Evolutionary conservation across 2,113 vertebrate species (phyloP).

Genomic region (Ascaphus truei): DNA sequence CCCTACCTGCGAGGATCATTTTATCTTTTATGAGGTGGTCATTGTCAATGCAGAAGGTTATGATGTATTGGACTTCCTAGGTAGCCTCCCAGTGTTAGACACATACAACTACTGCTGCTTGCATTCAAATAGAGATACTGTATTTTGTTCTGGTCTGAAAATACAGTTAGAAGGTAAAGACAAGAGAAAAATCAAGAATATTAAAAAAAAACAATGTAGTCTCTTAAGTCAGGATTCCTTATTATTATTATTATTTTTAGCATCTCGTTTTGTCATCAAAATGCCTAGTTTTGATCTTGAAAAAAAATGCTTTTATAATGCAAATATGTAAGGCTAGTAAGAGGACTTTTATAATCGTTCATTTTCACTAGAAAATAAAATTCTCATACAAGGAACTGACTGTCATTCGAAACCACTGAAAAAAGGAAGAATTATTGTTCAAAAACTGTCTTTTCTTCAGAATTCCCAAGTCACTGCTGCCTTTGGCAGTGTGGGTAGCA

Average conservation of each 20-base stretch:
- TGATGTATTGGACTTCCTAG: constrained; percentile 46
- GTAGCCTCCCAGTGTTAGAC: constrained; percentile 28
- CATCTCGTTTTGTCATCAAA: background rate
- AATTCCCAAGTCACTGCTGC: constrained; percentile 7
- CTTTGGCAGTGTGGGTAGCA: background rate
- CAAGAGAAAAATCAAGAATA: too few relatives aligned
- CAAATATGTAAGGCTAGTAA: background rate
- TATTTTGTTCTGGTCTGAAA: too few relatives aligned
- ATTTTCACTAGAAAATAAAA: constrained; percentile 7
- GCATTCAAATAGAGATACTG: constrained; percentile 34
- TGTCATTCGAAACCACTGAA: constrained; percentile 13
- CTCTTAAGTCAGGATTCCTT: too few relatives aligned
- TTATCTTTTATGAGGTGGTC: constrained; percentile 41
- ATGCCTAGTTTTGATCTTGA: background rate
- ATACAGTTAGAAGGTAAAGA: too few relatives aligned
- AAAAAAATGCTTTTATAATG: background rate
- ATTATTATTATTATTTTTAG: too few relatives aligned
- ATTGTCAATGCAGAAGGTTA: constrained; percentile 49
- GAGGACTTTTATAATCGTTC: background rate
- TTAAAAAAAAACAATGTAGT: too few relatives aligned
- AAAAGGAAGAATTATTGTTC: background rate
- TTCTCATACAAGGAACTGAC: background rate
- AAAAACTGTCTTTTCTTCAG: background rate
- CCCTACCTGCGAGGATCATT: constrained; percentile 25
- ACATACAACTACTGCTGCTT: constrained; percentile 11